phyloP scores from a whole-genome alignment of 2,888 invertebrate species.

The Leptinotarsa tumamoca region DNA sequence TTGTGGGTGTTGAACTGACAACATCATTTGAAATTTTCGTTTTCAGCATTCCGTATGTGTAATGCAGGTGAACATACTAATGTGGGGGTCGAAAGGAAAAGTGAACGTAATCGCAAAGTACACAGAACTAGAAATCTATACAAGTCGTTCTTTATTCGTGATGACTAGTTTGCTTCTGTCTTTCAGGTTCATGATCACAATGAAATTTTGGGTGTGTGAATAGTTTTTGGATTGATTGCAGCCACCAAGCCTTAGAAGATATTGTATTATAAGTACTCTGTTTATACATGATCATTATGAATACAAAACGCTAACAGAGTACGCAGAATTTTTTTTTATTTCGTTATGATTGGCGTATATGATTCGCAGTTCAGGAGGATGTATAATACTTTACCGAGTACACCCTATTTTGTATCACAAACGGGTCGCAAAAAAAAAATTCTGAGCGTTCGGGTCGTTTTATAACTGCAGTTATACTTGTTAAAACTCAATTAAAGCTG shows the following conservation, averaged over 20 bases:
- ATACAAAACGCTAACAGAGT: too few relatives aligned
- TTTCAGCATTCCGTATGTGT: not conserved
- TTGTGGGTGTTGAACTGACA: constrained; percentile 3
- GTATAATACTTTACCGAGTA: too few relatives aligned
- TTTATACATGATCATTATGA: too few relatives aligned
- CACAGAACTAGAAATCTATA: constrained; percentile 10
- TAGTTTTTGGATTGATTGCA: not conserved
- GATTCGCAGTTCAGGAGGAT: too few relatives aligned
- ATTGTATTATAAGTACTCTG: not conserved
- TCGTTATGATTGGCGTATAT: too few relatives aligned
- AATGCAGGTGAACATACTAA: constrained; percentile 8
- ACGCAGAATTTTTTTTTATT: too few relatives aligned
- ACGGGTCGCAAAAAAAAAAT: too few relatives aligned
- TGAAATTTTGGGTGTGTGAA: not conserved
- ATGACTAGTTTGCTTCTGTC: constrained; percentile 20
- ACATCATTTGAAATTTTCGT: constrained; percentile 2
- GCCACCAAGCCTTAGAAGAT: not conserved
- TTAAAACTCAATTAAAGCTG: too few relatives aligned
- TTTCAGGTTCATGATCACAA: constrained; percentile 9
- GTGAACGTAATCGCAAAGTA: not conserved
- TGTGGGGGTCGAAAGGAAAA: constrained; percentile 20
- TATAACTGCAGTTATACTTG: too few relatives aligned
- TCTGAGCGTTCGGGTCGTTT: too few relatives aligned
- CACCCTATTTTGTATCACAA: too few relatives aligned
- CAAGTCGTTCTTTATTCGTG: constrained; percentile 7